phyloP scores from a whole-genome alignment of 1,140 invertebrate genomes.

The Rhizoglyphus robini region DNA sequence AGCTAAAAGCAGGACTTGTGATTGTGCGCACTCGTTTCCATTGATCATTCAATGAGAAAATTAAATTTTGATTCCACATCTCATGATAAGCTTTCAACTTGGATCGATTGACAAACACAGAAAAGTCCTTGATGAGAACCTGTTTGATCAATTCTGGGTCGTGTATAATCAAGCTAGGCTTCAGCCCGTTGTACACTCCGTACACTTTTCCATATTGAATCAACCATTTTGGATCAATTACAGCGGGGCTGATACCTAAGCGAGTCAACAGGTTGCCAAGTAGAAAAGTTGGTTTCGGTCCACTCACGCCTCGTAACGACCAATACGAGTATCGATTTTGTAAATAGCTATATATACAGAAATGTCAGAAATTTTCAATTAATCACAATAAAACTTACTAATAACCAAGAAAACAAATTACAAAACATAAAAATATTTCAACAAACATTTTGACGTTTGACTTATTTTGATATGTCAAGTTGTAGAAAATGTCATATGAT shows the following conservation, averaged over 20 bases:
- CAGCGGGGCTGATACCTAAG: not conserved
- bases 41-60: conserved; percentile 30
- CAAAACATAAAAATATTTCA: no score
- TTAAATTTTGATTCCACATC: not conserved
- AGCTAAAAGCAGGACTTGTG: conserved; percentile 44
- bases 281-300: not conserved
- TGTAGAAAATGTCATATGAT: no score
- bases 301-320: no score
- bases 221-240: not conserved
- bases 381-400: no score
- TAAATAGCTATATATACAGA: no score
- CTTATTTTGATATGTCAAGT: no score
- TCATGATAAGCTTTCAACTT: not conserved
- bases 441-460: no score
- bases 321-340: no score
- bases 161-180: conserved; percentile 21
- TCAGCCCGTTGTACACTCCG: conserved; percentile 22
- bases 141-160: conserved; percentile 25
- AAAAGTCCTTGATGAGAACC: conserved; percentile 25
- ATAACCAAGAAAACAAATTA: no score
- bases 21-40: conserved; percentile 45
- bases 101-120: conserved; percentile 24
- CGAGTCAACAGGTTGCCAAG: not conserved
- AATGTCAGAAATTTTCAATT: no score
- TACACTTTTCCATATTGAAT: conserved; percentile 21